phyloP scores from a whole-genome alignment of 2,113 vertebrate species.

The Pogonocichla stellata region DNA sequence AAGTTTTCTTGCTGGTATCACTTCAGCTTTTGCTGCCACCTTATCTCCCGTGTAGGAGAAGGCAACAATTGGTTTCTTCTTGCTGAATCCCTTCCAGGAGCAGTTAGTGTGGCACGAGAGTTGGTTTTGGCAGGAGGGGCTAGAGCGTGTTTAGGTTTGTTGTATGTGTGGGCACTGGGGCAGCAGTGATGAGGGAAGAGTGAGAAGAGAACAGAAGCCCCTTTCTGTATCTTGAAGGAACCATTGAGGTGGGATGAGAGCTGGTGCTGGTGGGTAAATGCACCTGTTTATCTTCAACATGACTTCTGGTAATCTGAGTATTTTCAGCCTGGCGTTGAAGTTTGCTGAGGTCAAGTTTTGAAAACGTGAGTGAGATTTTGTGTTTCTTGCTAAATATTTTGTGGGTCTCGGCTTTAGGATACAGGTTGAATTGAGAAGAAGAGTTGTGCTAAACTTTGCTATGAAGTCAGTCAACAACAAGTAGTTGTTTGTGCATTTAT shows the following conservation, averaged over 20 bases:
- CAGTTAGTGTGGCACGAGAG: neutral
- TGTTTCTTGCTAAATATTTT: neutral
- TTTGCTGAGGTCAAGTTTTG: neutral
- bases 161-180: neutral
- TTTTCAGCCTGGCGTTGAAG: neutral
- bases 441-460: neutral
- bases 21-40: neutral
- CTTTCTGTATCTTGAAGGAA: neutral
- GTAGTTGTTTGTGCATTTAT: neutral
- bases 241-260: neutral
- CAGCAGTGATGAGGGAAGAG: neutral
- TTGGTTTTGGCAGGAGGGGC: neutral
- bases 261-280: neutral
- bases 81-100: neutral
- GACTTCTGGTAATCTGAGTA: neutral
- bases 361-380: neutral
- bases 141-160: accelerated
- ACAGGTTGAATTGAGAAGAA: neutral
- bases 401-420: neutral
- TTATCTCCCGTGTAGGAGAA: neutral
- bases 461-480: neutral
- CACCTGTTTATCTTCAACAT: accelerated
- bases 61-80: neutral
- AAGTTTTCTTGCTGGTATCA: no score
- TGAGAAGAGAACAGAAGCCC: neutral